Evolutionary conservation across 2,888 invertebrate genomes (phyloP).

Genomic region (Tenthredo amoena): DNA sequence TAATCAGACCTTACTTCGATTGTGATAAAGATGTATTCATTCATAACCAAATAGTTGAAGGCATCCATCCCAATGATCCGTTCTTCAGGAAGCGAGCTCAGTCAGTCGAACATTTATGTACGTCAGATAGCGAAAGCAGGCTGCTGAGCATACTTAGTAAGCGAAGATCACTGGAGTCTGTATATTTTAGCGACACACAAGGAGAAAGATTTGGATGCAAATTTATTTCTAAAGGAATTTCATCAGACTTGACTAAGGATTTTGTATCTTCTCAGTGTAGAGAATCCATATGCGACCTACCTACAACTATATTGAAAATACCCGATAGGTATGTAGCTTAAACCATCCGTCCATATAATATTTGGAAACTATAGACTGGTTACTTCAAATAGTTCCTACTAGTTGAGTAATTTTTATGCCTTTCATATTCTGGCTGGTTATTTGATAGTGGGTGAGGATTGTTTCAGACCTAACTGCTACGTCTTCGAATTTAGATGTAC

Average conservation of each 20-base stretch:
- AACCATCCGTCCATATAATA: neutral
- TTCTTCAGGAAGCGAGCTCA: constrained; percentile 72
- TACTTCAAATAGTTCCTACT: neutral
- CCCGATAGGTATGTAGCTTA: constrained; percentile 42
- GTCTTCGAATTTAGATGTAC: neutral
- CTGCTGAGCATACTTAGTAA: constrained; percentile 58
- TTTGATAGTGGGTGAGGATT: neutral
- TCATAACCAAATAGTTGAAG: constrained; percentile 74
- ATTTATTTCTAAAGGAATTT: constrained; percentile 18
- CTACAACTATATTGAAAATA: constrained; percentile 44
- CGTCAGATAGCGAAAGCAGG: constrained; percentile 62
- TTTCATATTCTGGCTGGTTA: neutral
- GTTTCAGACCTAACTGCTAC: neutral
- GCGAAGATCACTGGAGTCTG: constrained; percentile 65
- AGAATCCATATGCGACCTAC: constrained; percentile 18
- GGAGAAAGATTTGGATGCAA: constrained; percentile 54
- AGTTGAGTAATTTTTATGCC: neutral
- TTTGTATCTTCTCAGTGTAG: constrained; percentile 27
- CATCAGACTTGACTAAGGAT: neutral
- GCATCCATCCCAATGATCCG: constrained; percentile 75
- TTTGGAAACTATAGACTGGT: neutral
- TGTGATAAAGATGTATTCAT: constrained; percentile 36
- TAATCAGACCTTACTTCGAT: constrained; percentile 19
- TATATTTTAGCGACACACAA: constrained; percentile 59
- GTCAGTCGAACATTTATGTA: constrained; percentile 71